Base-by-base conservation (phyloP, 2,113 vertebrate genomes). In the Cololabis saira region DNA sequence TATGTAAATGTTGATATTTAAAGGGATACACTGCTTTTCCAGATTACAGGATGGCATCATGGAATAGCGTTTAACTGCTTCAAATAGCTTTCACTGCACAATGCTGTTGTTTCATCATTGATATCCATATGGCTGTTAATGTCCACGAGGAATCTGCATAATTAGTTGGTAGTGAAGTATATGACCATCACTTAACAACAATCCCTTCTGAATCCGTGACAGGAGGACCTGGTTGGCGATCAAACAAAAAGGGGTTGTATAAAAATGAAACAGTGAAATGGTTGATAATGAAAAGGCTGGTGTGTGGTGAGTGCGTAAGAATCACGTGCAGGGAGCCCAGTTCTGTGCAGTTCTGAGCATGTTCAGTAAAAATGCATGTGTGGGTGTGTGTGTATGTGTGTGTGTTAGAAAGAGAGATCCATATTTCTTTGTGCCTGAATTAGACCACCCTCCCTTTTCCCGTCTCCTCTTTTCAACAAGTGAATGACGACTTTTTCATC, bases 191-290 rank as follows among this genome's bases (percentile, higher is more conserved):
- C 24, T 27, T 27, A 27, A 71, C 21, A 47, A 50, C 16, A n/a
- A 56, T 41, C 7, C 22, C 21, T 42, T 59, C 45, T 40, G 52
- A 76, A 85, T 87, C 57, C 55, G 52, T 74, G 44, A 11, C 33
- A 37, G 33, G 33, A 9, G 33, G 33, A 37, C 6, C 47, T 44
- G 17, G 13, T 11, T 56, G 67, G 82, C 72, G 81, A 77, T 61
- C 59, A 72, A 79, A 74, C 82, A 87, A 71, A 50, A 78, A 78
- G 53, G 68, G 78, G 67, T 67, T 65, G 77, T 86, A 9, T 75
- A 79, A 61, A 27, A 52, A 73, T 84, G 72, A 61, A 84, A 84
- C 71, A 70, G 74, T 72, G 71, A 27, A 65, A 73, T 59, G n/a
- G 61, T 67, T 76, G 45, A 55, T 56, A 67, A 72, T 76, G 41